Conservation (phyloP, 2,888 invertebrate species). For the Nemurella pictetii region DNA sequence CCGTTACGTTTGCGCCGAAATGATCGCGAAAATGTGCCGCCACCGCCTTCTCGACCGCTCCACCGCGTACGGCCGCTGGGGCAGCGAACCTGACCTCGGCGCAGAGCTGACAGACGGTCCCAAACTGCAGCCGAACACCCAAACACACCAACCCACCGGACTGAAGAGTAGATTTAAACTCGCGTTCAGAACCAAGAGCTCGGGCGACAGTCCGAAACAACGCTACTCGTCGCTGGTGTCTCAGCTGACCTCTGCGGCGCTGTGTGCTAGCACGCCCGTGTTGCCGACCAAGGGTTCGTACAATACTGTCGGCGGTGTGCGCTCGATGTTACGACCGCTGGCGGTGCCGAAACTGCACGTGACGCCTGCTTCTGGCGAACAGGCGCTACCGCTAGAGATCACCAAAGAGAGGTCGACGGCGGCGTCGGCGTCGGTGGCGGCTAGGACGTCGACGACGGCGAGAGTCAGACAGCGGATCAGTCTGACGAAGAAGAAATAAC, state of each 20-base stretch:
- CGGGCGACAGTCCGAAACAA: constrained; percentile 49
- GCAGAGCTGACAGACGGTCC: constrained; percentile 47
- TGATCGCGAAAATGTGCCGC: constrained; percentile 68
- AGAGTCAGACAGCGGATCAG: constrained; percentile 8
- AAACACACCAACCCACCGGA: constrained; percentile 48
- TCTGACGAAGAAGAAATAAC: constrained; percentile 56
- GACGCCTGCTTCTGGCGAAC: constrained; percentile 48
- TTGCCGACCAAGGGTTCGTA: constrained; percentile 54
- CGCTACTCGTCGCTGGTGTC: constrained; percentile 52
- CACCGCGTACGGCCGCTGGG: constrained; percentile 60
- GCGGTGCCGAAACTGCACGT: constrained; percentile 61
- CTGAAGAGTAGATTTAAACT: constrained; percentile 60
- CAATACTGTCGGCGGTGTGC: constrained; percentile 48
- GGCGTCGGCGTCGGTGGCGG: constrained; percentile 40
- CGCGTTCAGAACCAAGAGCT: constrained; percentile 58
- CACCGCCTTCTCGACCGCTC: constrained; percentile 60
- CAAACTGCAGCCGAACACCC: constrained; percentile 34
- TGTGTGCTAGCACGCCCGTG: constrained; percentile 63
- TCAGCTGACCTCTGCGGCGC: constrained; percentile 62
- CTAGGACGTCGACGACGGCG: not conserved
- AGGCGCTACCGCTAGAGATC: not conserved
- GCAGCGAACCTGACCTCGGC: constrained; percentile 63
- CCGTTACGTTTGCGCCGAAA: constrained; percentile 68
- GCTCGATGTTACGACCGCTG: constrained; percentile 60
- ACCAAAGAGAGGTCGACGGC: constrained; percentile 39